Evolutionary conservation across 2,888 invertebrate species (phyloP), one percentile per base, ranked within the genome.

Genomic region (Ischnus inquisitorius): DNA sequence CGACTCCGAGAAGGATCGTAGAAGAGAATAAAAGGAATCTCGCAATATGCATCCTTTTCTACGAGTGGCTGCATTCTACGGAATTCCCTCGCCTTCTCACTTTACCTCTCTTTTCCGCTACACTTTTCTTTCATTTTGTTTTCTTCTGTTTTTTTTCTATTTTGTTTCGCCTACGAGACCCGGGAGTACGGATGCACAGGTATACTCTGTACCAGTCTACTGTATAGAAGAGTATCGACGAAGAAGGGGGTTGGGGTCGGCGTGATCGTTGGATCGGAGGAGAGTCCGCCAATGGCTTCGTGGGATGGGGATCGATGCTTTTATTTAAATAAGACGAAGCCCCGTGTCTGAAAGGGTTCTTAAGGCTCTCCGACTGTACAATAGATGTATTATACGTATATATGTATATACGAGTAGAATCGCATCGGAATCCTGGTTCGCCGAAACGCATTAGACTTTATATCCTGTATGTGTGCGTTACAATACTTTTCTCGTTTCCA

Each of bases 301-400:
- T 78, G 62, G 72, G 80, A 83, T 83, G 87, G 78, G 83, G 78
- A 85, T 87, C 86, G 85, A 86, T 86, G 87, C 87, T 87, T 87
- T 87, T 87, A 87, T 88, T 88, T 88, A 88, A 88, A 88, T 88
- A 87, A 87, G 87, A 88, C 86, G 85, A 81, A 85, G 87, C 87
- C 81, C 71, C 65, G 80, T 80, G 87, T 88, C 88, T 88, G 88
- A 88, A 88, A 88, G 87, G 87, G 86, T 87, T 88, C 86, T 87
- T 87, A 85, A 87, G 82, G 86, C 82, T 85, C 77, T 60, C 75
- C 57, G 79, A 54, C 83, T 74, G 54, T 72, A 80, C 83, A 77
- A 83, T 83, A 65, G 83, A 83, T 83, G 54, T 80, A 77, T 65
- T 67, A 62, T 68, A 19, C 43, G 64, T 77, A 67, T 72, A 25